Percentiles rank a stretch among this genome's conserved stretches.
phyloP scores from a whole-genome alignment of 2,888 invertebrate genomes.

The Drosophila borealis region DNA sequence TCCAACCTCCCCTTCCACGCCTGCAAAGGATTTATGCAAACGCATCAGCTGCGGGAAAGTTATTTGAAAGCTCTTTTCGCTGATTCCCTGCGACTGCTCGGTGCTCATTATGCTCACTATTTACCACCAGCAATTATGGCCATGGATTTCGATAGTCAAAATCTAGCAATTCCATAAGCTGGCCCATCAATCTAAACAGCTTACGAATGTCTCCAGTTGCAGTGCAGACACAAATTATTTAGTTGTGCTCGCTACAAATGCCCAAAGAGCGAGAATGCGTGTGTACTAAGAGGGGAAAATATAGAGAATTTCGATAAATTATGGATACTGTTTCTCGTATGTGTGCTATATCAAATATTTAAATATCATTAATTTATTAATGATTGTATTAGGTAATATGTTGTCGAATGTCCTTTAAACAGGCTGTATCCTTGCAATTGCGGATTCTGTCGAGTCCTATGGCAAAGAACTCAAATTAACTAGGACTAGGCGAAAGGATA shows the following conservation, averaged over 20 bases:
- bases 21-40: slow-evolving; percentile 61
- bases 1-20: neutral
- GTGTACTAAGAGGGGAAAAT: no score
- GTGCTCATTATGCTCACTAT: slow-evolving; percentile 28
- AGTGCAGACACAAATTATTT: neutral
- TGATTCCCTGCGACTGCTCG: slow-evolving; percentile 12
- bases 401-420: no score
- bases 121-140: slow-evolving; percentile 51
- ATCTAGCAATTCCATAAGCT: slow-evolving; percentile 34
- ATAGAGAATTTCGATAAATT: no score
- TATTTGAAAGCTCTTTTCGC: slow-evolving; percentile 36
- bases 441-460: no score
- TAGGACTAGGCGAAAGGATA: no score
- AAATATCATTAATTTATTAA: no score
- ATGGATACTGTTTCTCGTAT: no score
- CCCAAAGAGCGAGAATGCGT: neutral
- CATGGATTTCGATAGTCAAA: slow-evolving; percentile 55
- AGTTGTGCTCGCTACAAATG: neutral
- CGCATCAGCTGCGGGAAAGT: slow-evolving; percentile 68
- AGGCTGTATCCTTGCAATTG: no score
- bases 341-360: no score
- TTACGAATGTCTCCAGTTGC: slow-evolving; percentile 14
- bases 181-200: slow-evolving; percentile 51
- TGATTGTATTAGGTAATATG: no score
- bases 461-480: no score